Evolutionary conservation across 2,888 invertebrate species (phyloP).

Genomic region (Scelioninae gen. 2): DNA sequence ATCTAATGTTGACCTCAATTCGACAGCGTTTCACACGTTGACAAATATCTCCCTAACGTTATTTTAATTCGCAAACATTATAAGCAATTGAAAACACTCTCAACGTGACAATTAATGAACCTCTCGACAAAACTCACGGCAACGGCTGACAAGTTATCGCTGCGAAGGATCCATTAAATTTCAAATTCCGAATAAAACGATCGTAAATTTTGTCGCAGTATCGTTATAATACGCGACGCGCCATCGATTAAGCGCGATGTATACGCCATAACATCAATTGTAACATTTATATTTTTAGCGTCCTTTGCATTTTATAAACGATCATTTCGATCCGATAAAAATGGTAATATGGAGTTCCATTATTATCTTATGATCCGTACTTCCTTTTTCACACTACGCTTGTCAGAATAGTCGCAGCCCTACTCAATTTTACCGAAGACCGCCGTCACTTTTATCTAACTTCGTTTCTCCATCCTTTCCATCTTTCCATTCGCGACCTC

Average conservation of each 20-base stretch:
- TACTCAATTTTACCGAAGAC: slow-evolving; percentile 51
- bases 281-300: slow-evolving; percentile 40
- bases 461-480: slow-evolving; percentile 52
- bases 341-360: slow-evolving; percentile 51
- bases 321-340: slow-evolving; percentile 54
- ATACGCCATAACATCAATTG: slow-evolving; percentile 33
- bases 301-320: slow-evolving; percentile 48
- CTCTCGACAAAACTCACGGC: too few species aligned
- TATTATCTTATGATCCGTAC: slow-evolving; percentile 57
- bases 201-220: slow-evolving; percentile 17
- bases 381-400: slow-evolving; percentile 53
- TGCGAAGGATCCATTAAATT: slow-evolving; percentile 23
- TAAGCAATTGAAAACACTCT: too few species aligned
- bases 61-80: too few species aligned
- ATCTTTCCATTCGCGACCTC: slow-evolving; percentile 66
- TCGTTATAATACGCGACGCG: slow-evolving; percentile 22
- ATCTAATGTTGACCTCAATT: too few species aligned
- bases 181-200: slow-evolving; percentile 30
- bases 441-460: slow-evolving; percentile 56
- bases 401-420: slow-evolving; percentile 49
- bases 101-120: too few species aligned
- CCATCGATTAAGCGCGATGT: slow-evolving; percentile 24
- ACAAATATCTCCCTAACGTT: too few species aligned
- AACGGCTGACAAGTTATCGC: neutral
- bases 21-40: too few species aligned